Percentiles rank a stretch among this genome's conserved stretches.
These are phyloP conservation scores for Protobothrops mucrosquamatus DNA, from an alignment of 2,113 vertebrate genomes.

Conservation along the genomic window DNA sequence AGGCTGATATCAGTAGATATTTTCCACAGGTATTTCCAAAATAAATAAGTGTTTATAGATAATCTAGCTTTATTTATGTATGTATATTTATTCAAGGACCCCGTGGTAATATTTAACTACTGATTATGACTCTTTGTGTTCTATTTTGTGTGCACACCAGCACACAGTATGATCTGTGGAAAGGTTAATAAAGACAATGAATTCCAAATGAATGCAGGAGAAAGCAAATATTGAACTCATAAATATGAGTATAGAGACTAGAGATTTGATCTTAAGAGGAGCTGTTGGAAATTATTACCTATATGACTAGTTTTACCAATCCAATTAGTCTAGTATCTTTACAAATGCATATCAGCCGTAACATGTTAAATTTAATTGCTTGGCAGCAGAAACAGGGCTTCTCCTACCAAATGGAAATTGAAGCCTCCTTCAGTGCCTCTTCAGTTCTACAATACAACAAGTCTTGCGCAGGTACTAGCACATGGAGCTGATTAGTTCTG, in stretches of 20 bases:
- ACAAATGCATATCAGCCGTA: neutral
- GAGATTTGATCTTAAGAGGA: slow-evolving; percentile 16
- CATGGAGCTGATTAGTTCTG: neutral
- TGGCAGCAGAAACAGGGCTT: neutral
- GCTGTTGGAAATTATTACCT: slow-evolving; percentile 9
- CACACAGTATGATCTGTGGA: neutral
- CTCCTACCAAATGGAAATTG: neutral
- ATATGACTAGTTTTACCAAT: slow-evolving; percentile 1
- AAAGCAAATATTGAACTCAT: slow-evolving; percentile 26
- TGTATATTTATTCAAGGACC: slow-evolving; percentile 17
- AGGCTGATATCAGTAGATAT: slow-evolving; percentile 24
- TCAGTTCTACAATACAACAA: neutral
- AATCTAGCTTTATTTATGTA: neutral
- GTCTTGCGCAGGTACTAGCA: neutral
- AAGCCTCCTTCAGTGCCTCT: neutral
- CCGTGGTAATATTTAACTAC: slow-evolving; percentile 14
- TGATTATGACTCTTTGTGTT: slow-evolving; percentile 8
- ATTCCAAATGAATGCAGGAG: slow-evolving; percentile 26
- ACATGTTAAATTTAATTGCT: neutral
- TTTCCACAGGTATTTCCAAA: slow-evolving; percentile 32
- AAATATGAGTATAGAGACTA: slow-evolving; percentile 12
- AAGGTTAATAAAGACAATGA: slow-evolving; percentile 30
- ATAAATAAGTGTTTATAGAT: slow-evolving; percentile 31
- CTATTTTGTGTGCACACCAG: neutral
- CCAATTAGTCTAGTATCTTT: neutral